Evolutionary conservation across 2,888 invertebrate genomes (phyloP).

Genomic region (Troides aeacus): DNA sequence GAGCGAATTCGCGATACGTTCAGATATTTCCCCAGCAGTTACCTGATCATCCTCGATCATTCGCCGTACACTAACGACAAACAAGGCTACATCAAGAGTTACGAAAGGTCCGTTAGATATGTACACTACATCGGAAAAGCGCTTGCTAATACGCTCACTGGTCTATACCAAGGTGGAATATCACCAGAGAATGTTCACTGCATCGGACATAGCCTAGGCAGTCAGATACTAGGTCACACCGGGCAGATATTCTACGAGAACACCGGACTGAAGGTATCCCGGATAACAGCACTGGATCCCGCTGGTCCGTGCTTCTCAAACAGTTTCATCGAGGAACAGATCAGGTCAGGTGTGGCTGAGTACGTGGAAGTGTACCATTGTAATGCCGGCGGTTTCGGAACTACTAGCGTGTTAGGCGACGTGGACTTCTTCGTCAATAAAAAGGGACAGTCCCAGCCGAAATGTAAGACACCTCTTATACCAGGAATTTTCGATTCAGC

Average conservation of each 20-base stretch:
- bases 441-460: slow-evolving; percentile 78
- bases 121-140: slow-evolving; percentile 67
- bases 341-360: slow-evolving; percentile 77
- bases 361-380: slow-evolving; percentile 83
- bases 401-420: slow-evolving; percentile 73
- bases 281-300: slow-evolving; percentile 68
- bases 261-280: slow-evolving; percentile 54
- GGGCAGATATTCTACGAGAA: slow-evolving; percentile 53
- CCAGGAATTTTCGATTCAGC: slow-evolving; percentile 62
- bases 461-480: slow-evolving; percentile 65
- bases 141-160: slow-evolving; percentile 54
- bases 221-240: slow-evolving; percentile 63
- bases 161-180: slow-evolving; percentile 51
- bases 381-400: slow-evolving; percentile 76
- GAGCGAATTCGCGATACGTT: slow-evolving; percentile 60
- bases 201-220: slow-evolving; percentile 69
- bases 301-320: slow-evolving; percentile 72
- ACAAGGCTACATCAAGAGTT: slow-evolving; percentile 58
- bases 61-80: slow-evolving; percentile 64
- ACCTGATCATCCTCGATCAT: slow-evolving; percentile 70
- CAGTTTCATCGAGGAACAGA: slow-evolving; percentile 61
- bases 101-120: slow-evolving; percentile 64
- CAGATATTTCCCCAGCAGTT: slow-evolving; percentile 57
- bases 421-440: slow-evolving; percentile 82
- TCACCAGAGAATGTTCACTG: slow-evolving; percentile 60